Evolutionary conservation across 2,113 vertebrate genomes (phyloP), one percentile per base, ranked within the genome.

Genomic region (Monopterus albus): DNA sequence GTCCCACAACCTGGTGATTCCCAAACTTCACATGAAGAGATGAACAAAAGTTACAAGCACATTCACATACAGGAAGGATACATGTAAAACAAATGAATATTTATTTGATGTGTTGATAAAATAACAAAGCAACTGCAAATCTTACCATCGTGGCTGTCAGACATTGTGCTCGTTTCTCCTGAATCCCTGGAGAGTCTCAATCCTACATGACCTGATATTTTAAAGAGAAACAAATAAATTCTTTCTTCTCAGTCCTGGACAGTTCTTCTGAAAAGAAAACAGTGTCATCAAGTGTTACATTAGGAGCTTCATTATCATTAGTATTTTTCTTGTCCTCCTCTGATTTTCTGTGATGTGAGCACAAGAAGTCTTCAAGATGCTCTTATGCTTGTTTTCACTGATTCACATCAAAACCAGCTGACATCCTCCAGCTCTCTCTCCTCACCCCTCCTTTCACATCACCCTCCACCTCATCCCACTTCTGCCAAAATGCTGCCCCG

Each of bases 401-500:
- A 72, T 88, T 81, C 88, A 92, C 90, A 92, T 94, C 94, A 94
- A 91, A 92, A 92, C 89, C 94, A 94, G 92, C 88, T 94, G 94
- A 91, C 91, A 89, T 13, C 64, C 67, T 36, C 43, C 61, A 39
- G 31, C 50, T n/a, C 52, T 20, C 39, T 58, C 52, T 42, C 17
- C 46, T 51, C 55, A 52, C 58, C 14, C 45, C 38, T 50, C 50
- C 33, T 21, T 33, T 71, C 63, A 38, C 56, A 9, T 23, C 64
- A 42, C 9, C 43, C 57, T 38, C 72, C 74, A 39, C 75, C 78
- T 67, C 78, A 50, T 21, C 45, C 49, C 46, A 36, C 52, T 68
- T 17, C 52, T 21, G 20, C 5, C 35, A 81, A 69, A 67, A 53
- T 35, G 31, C 50, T 68, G 45, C 51, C 57, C 18, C 47, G 33